phyloP scores from a whole-genome alignment of 2,113 vertebrate species.

The Phrynocephalus versicolor region DNA sequence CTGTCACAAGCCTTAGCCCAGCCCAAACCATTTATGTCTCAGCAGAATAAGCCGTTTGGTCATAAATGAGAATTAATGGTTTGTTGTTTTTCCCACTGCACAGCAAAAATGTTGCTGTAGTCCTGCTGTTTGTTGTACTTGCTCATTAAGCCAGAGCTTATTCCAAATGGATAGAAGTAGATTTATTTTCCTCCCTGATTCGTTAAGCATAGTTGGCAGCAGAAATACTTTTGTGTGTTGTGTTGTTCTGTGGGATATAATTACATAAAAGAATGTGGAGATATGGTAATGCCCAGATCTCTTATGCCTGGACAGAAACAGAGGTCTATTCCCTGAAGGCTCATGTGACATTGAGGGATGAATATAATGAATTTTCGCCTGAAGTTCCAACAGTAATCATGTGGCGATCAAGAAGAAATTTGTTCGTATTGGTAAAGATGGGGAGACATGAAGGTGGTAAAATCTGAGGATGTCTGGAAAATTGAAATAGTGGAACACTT shows the following conservation, averaged over 20 bases:
- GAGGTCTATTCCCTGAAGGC: neutral
- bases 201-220: neutral
- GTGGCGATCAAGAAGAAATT: neutral
- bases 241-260: neutral
- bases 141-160: neutral
- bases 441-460: neutral
- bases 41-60: neutral
- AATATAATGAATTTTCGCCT: neutral
- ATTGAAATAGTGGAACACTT: neutral
- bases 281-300: too few species aligned
- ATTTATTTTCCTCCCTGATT: neutral
- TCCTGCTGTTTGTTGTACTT: neutral
- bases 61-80: conserved; percentile 23
- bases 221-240: neutral
- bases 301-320: neutral
- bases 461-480: neutral
- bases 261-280: neutral
- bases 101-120: neutral
- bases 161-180: neutral
- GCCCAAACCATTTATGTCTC: neutral
- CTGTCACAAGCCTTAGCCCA: neutral
- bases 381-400: neutral
- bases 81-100: neutral
- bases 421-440: neutral
- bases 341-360: neutral